Evolutionary conservation across 2,888 invertebrate genomes (phyloP), one percentile per base, ranked within the genome.

Genomic region (Dascillus cervinus): DNA sequence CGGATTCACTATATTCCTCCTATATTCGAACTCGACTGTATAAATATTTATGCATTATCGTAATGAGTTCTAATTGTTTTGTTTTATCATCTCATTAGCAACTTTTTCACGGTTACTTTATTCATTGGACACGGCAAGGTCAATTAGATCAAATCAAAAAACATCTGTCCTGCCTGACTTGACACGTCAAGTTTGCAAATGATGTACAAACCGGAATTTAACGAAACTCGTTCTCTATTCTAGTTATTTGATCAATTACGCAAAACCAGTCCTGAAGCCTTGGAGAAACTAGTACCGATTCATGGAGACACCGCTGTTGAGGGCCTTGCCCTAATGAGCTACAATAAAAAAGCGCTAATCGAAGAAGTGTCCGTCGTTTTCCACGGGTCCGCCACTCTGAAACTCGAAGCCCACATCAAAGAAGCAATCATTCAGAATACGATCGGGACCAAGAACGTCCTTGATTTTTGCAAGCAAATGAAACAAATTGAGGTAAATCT

Each of bases 321-420:
- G 28, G 52, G 56, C 14, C 49, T 70, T 11, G 67, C 58, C 4
- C 46, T 69, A 17, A 50, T 54, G 3, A 19, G 43, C 3, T 52
- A 59, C 12, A 62, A 67, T 26, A 69, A 67, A 34, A 46, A 61
- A 17, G 43, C 58, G 2, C 39, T 76, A 6, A 49, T 55, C 4
- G 56, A 66, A 2, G 64, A 71, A 17, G 70, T 77, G 5, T 64
- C 71, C 9, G 66, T 79, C 4, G 69, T 80, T 3, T 74, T 79
- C 50, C 79, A 80, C 52, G 71, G 73, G 50, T 80, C 79, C 2
- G 80, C 79, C 9, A 77, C 77, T 11, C 71, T 81, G 26, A 66
- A 68, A 37, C 75, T 80, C 46, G 76, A 79, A 52, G 71, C 77
- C 44, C 62, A 68, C 1, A 60, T 81, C 23, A 72, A 71, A 59